A percentile compares a stretch with the other conserved stretches of the same genome.
These are phyloP conservation scores for Xanthorhoe designata DNA, from an alignment of 2,888 invertebrate genomes.

Conservation along the genomic window DNA sequence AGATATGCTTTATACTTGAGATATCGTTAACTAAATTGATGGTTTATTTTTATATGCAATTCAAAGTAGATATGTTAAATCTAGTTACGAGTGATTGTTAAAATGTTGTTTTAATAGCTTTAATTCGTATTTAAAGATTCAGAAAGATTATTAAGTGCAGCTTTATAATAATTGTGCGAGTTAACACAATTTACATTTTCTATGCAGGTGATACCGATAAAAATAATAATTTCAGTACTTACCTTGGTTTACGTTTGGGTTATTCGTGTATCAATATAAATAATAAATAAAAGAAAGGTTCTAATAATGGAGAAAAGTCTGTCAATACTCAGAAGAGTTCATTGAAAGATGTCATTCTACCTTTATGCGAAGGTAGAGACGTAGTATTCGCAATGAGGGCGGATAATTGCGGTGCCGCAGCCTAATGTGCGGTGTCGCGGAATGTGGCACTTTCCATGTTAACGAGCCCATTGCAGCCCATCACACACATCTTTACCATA, in stretches of 20 bases:
- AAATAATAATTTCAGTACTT: too few species aligned
- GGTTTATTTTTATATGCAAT: not conserved
- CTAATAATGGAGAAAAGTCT: not conserved
- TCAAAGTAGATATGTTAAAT: not conserved
- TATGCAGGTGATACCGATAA: too few species aligned
- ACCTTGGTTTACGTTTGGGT: too few species aligned
- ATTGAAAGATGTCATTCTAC: conserved; percentile 49
- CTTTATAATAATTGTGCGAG: too few species aligned
- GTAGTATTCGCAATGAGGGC: conserved; percentile 46
- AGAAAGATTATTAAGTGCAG: not conserved
- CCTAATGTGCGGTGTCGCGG: conserved; percentile 74
- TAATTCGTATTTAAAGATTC: not conserved
- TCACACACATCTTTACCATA: conserved; percentile 53
- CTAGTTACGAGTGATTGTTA: not conserved
- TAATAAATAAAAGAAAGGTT: not conserved
- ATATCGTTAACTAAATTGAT: not conserved
- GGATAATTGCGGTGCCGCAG: conserved; percentile 70
- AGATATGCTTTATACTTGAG: not conserved
- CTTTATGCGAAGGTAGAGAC: conserved; percentile 41
- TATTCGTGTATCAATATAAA: too few species aligned
- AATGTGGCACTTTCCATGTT: conserved; percentile 74
- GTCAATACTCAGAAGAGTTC: conserved; percentile 33
- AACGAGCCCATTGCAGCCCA: conserved; percentile 71
- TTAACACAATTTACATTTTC: too few species aligned
- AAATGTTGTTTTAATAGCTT: not conserved